Percentiles rank a stretch among this genome's conserved stretches.
Evolutionary conservation across 2,888 invertebrate genomes (phyloP).

Genomic region (Campoplex nolae): DNA sequence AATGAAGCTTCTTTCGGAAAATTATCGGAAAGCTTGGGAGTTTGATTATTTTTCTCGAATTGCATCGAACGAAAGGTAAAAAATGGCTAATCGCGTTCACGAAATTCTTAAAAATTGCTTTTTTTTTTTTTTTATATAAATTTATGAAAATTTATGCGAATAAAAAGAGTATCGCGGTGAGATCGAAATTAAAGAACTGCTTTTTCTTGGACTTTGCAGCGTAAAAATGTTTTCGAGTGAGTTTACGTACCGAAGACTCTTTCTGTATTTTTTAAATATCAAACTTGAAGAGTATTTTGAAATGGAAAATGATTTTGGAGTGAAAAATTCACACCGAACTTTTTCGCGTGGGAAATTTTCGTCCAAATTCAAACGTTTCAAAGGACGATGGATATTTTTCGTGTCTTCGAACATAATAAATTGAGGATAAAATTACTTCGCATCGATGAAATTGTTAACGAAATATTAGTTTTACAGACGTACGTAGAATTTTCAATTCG

Average conservation of each 20-base stretch:
- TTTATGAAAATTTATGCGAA: background rate
- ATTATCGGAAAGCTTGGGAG: too few species aligned
- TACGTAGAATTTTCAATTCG: background rate
- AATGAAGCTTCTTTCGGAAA: background rate
- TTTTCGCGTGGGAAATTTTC: too few species aligned
- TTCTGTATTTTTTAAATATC: too few species aligned
- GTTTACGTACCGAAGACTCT: too few species aligned
- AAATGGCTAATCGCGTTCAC: background rate
- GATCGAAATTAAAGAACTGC: background rate
- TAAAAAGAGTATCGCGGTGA: slow-evolving; percentile 3
- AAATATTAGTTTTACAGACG: background rate
- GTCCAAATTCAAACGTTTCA: too few species aligned
- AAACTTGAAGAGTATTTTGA: too few species aligned
- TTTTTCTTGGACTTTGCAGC: background rate
- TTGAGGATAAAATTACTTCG: background rate
- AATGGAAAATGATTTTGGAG: too few species aligned
- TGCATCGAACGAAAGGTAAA: too few species aligned
- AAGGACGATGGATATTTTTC: background rate
- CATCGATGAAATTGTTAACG: background rate
- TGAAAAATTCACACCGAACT: too few species aligned
- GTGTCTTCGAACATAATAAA: background rate
- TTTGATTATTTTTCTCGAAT: too few species aligned
- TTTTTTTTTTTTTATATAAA: background rate
- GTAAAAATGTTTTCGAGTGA: background rate
- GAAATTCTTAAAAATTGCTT: background rate